phyloP scores from a whole-genome alignment of 2,113 vertebrate species.

The Cnemophilus loriae region DNA sequence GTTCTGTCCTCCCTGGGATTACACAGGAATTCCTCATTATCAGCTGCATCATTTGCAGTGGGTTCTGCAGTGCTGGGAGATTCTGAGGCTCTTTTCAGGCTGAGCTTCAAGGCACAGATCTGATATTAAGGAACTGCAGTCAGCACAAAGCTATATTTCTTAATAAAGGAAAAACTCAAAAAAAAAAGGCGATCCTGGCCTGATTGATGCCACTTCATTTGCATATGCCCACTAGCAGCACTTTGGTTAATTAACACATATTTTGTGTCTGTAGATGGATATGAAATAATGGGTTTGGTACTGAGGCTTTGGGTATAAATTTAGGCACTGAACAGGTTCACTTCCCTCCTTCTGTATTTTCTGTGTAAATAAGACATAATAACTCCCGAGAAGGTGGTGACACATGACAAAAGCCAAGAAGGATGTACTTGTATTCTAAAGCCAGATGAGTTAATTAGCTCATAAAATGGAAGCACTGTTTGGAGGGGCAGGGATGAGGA shows the following conservation, averaged over 20 bases:
- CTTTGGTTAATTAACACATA: slow-evolving; percentile 27
- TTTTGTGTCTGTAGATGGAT: neutral
- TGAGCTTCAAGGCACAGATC: neutral
- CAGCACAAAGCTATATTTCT: neutral
- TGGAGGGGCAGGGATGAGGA: neutral
- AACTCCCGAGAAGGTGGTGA: neutral
- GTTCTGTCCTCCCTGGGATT: neutral
- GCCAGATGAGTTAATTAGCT: slow-evolving; percentile 22
- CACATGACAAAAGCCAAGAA: slow-evolving; percentile 25
- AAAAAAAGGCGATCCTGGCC: neutral
- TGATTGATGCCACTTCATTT: slow-evolving; percentile 32
- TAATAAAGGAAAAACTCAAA: neutral
- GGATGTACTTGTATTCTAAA: slow-evolving; percentile 17
- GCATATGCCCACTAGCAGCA: slow-evolving; percentile 15
- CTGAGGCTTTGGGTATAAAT: neutral
- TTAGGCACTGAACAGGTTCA: neutral
- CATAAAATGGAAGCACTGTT: neutral
- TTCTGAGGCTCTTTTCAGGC: neutral
- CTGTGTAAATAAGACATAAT: neutral
- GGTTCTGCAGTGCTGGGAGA: neutral
- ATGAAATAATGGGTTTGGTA: neutral
- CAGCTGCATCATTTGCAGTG: neutral
- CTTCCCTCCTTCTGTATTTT: neutral
- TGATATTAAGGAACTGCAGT: neutral
- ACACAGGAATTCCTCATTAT: neutral